Evolutionary conservation across 2,888 invertebrate genomes (phyloP).

Genomic region (Laspeyria flexula): DNA sequence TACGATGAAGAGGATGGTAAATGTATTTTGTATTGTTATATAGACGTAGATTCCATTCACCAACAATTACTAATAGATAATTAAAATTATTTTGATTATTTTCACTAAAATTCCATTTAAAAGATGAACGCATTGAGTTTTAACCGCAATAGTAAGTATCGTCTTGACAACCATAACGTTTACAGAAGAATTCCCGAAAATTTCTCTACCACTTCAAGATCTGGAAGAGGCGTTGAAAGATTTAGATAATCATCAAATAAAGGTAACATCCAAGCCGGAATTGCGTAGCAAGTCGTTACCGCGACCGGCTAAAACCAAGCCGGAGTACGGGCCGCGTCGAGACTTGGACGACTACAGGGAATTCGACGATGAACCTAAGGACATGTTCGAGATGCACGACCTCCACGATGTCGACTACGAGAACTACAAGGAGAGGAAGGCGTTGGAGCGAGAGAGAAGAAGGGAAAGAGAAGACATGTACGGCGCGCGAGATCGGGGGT

Average conservation of each 20-base stretch:
- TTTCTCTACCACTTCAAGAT: constrained; percentile 77
- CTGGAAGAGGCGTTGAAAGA: constrained; percentile 77
- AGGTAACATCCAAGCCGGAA: constrained; percentile 60
- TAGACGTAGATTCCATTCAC: too few relatives aligned
- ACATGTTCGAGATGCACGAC: constrained; percentile 77
- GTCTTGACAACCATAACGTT: not conserved
- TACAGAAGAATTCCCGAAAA: constrained; percentile 77
- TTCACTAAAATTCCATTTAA: too few relatives aligned
- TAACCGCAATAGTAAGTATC: too few relatives aligned
- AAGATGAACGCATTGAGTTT: too few relatives aligned
- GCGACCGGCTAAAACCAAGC: constrained; percentile 63
- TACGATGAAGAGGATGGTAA: constrained; percentile 67
- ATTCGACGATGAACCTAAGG: constrained; percentile 70
- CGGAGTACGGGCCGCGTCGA: constrained; percentile 67
- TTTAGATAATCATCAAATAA: constrained; percentile 70
- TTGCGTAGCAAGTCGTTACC: constrained; percentile 75
- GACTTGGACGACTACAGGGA: constrained; percentile 65
- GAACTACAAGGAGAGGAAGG: constrained; percentile 81
- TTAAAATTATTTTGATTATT: too few relatives aligned
- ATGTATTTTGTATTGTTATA: not conserved
- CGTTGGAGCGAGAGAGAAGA: constrained; percentile 61
- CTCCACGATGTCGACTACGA: constrained; percentile 77
- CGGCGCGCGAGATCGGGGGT: constrained; percentile 64
- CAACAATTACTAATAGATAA: too few relatives aligned
- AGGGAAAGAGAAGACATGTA: constrained; percentile 58